Base-by-base conservation (phyloP, 1,140 invertebrate genomes). In the Acromyrmex heyeri region DNA sequence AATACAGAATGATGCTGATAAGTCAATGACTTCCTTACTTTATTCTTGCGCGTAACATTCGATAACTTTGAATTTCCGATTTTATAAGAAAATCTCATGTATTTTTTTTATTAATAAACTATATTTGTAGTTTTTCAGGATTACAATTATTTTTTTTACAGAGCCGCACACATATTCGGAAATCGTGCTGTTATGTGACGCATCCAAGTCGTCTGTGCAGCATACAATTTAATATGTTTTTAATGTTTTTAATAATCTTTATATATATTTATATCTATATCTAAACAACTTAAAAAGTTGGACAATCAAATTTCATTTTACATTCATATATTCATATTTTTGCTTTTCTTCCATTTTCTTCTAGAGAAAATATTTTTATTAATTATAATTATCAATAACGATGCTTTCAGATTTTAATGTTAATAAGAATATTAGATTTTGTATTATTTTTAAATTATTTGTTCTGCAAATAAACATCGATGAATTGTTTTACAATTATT, bases 51-150 rank as follows among this genome's bases (percentile, higher is more conserved):
- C 6, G 50, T 21, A 57, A 21, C 27, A 16, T 34, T 1, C 0
- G 27, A 73, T 55, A 73, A 61, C 12, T 21, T 77, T 14, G 5
- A 61, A 16, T 44, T 77, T 61, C 5, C 27, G 7, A 44, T 59
- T 59, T 76, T 59, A 27, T 61, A 18, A 44, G 16, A 61, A 44
- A 44, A 24, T 1, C 24, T 57, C 8, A 21, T 21, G 14, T 61
- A 24, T 30, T 67, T 44, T 67, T 67, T 67, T n/a, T 67, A 48
- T 67, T 44, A 44, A 67, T 48, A 1, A 67, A 67, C n/a, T 34
- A 21, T 44, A 44, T 44, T 1, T 44, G 10, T 38, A 44, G 38
- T 67, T 67, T 44, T 67, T 44, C 14, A 38, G 64, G 5, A 44
- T 12, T 0, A 38, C n/a, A 1, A 38, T 67, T 38, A 0, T 44